Base-by-base conservation (phyloP, 2,113 vertebrate species). In the Mormoops blainvillei region DNA sequence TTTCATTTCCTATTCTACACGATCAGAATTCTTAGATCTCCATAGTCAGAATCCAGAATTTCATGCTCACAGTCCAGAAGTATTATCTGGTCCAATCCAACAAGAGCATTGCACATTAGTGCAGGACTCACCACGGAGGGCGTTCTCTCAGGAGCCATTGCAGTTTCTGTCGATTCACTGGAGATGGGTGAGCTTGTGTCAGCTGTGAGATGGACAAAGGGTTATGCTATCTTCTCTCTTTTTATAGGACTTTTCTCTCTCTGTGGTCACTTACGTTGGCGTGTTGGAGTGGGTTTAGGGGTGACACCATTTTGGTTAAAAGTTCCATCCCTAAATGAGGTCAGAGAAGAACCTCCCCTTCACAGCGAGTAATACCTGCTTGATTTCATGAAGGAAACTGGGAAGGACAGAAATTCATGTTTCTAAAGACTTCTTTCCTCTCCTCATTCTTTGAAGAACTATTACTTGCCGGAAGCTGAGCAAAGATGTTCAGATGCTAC, bases 291-390 rank as follows among this genome's bases (percentile, higher is more conserved):
- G 74, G 58, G 68, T 93, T 96, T 36, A 82, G 58, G 56, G 61
- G 61, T 94, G 89, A 95, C 80, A 84, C 70, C 45, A 71, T 94
- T 97, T 96, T 52, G 58, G 43, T 96, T 84, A 97, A 97, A 96
- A 81, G 41, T 98, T 98, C 97, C 97, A 89, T 93, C 43, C 15
- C 41, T 20, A 78, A 97, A 97, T 81, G 89, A 98, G 96, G 96
- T 97, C 96, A 97, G 19, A 78, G 70, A 93, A 89, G 56, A 95
- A 82, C 94, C 50, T 80, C 85, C 80, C 38, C 58, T 94, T 94
- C 0, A 2, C 74, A 83, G 78, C 0, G 8, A 58, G 73, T 28
- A 70, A 19, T 45, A 81, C 36, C 38, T 94, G 36, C 33, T 87
- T 96, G 52, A 45, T 83, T 63, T 45, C 28, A 33, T 36, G 36